These are phyloP conservation scores for Phaetusa simplex DNA, from an alignment of 2,113 vertebrate species.

Conservation along the genomic window DNA sequence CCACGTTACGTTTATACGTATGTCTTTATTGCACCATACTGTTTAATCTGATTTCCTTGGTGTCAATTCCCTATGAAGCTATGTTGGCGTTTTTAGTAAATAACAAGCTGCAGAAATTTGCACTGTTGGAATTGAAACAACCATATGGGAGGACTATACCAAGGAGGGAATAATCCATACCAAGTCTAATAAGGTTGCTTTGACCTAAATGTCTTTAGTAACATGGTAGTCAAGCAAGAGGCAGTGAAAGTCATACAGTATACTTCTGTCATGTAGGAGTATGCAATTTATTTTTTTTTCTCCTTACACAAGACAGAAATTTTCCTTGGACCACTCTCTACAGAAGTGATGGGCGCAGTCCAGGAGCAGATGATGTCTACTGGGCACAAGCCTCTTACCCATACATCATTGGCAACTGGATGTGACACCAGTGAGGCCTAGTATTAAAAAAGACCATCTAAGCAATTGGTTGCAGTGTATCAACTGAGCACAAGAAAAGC, in stretches of 20 bases:
- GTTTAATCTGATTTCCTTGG: constrained; percentile 18
- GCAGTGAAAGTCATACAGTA: not conserved
- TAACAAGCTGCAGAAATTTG: not conserved
- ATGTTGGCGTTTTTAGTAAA: not conserved
- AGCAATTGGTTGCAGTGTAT: not conserved
- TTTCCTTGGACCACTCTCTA: not conserved
- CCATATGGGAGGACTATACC: not conserved
- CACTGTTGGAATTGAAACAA: not conserved
- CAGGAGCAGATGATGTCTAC: not conserved
- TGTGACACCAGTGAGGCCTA: not conserved
- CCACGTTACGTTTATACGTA: not conserved
- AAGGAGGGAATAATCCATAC: not conserved
- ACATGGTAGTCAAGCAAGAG: not conserved
- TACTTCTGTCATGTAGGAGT: not conserved
- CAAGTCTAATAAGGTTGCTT: not conserved
- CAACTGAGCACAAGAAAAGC: not conserved
- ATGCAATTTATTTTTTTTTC: not conserved
- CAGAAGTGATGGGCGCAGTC: not conserved
- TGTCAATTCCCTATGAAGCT: not conserved
- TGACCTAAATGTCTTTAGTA: not conserved
- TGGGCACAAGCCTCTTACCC: not conserved
- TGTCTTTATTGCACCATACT: not conserved
- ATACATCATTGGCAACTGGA: not conserved
- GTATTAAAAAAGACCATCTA: not conserved
- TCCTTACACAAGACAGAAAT: not conserved